Conservation (phyloP, 2,888 invertebrate species). For the Cabera pusaria region DNA sequence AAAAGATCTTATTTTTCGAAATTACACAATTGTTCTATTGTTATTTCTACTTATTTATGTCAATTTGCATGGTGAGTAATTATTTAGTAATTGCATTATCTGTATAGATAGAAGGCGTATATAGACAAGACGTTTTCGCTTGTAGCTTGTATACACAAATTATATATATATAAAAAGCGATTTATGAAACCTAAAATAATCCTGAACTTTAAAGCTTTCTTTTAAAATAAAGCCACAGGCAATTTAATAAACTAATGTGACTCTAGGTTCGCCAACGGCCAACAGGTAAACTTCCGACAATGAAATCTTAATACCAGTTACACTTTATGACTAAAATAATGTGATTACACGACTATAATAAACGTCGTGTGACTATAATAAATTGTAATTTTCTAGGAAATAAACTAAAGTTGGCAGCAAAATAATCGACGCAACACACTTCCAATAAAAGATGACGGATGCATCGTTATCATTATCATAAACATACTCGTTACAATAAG, state of each 20-base stretch:
- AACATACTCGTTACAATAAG: constrained; percentile 37
- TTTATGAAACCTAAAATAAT: neutral
- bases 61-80: no score
- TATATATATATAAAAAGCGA: no score
- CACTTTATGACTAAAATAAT: constrained; percentile 37
- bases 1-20: no score
- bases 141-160: no score
- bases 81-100: no score
- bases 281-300: constrained; percentile 4
- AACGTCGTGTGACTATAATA: constrained; percentile 54
- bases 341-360: constrained; percentile 18
- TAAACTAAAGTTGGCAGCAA: constrained; percentile 53
- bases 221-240: no score
- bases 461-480: constrained; percentile 29
- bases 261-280: neutral
- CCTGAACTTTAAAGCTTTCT: constrained; percentile 3
- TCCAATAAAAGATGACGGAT: constrained; percentile 32
- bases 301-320: constrained; percentile 5
- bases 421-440: constrained; percentile 47
- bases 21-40: no score
- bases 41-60: no score
- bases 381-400: constrained; percentile 36
- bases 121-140: no score
- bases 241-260: neutral
- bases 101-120: no score